Evolutionary conservation across 1,140 invertebrate genomes (phyloP).

Genomic region (Lepidurus packardi): DNA sequence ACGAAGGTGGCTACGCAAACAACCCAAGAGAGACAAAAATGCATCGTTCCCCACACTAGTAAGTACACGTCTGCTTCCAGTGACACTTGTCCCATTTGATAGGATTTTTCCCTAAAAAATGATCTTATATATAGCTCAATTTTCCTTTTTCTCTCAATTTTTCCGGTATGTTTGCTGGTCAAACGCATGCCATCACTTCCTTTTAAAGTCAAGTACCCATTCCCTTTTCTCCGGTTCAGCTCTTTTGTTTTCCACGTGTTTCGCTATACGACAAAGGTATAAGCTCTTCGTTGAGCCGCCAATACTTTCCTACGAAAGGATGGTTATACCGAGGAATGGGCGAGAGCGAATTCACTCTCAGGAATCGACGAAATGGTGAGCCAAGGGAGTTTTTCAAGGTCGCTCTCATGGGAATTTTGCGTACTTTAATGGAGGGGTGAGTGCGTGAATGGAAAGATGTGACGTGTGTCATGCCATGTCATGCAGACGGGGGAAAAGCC

Average conservation of each 20-base stretch:
- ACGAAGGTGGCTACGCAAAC: not conserved
- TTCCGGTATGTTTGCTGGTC: not conserved
- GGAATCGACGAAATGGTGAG: not conserved
- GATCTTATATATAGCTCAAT: not conserved
- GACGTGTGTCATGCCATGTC: constrained; percentile 20
- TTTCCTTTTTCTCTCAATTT: not conserved
- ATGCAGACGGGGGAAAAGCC: not conserved
- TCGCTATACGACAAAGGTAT: not conserved
- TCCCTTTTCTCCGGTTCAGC: not conserved
- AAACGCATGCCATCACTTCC: no score
- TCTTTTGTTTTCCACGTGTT: not conserved
- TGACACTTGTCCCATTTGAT: constrained; percentile 7
- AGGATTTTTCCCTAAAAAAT: not conserved
- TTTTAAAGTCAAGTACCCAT: no score
- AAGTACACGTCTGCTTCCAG: constrained; percentile 10
- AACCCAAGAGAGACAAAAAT: not conserved
- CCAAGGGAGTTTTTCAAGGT: not conserved
- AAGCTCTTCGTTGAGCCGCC: constrained; percentile 16
- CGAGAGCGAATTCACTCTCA: not conserved
- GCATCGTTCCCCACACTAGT: not conserved
- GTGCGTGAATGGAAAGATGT: constrained; percentile 21
- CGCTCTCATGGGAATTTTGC: not conserved
- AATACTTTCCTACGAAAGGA: not conserved
- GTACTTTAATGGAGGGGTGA: not conserved
- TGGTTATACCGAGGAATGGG: not conserved